A percentile compares a stretch with the other conserved stretches of the same genome.
These are phyloP conservation scores for Heliconius hortense DNA, from an alignment of 2,888 invertebrate species.

Conservation along the genomic window DNA sequence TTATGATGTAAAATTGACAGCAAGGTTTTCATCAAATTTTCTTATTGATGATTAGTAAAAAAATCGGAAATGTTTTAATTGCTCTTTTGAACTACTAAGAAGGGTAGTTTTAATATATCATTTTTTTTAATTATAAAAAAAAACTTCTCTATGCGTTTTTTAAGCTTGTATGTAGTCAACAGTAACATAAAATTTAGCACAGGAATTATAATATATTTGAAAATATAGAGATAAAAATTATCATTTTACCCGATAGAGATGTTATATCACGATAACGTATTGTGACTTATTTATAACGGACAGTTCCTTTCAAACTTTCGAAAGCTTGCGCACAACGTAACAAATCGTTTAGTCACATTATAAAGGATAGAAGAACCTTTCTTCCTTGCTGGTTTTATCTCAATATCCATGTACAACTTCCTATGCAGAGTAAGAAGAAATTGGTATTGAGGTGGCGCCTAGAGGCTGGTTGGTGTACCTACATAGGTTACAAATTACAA, in stretches of 20 bases:
- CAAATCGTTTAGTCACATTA: conserved; percentile 34
- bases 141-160: too few species aligned
- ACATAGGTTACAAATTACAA: too few species aligned
- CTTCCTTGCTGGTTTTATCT: conserved; percentile 26
- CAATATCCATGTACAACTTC: background rate
- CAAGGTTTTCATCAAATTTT: background rate
- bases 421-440: background rate
- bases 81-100: too few species aligned
- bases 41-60: background rate
- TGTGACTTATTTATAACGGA: conserved; percentile 29
- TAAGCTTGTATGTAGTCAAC: too few species aligned
- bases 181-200: background rate
- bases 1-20: background rate
- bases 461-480: too few species aligned
- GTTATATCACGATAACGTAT: conserved; percentile 22
- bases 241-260: background rate
- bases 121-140: too few species aligned
- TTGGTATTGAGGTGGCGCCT: background rate
- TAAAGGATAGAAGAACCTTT: conserved; percentile 30
- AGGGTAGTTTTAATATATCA: too few species aligned
- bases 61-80: too few species aligned
- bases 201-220: background rate
- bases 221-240: background rate
- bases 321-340: conserved; percentile 32
- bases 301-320: conserved; percentile 31